Conservation (phyloP, 92 coral and sea anemone genomes). For the Metridium senile region DNA sequence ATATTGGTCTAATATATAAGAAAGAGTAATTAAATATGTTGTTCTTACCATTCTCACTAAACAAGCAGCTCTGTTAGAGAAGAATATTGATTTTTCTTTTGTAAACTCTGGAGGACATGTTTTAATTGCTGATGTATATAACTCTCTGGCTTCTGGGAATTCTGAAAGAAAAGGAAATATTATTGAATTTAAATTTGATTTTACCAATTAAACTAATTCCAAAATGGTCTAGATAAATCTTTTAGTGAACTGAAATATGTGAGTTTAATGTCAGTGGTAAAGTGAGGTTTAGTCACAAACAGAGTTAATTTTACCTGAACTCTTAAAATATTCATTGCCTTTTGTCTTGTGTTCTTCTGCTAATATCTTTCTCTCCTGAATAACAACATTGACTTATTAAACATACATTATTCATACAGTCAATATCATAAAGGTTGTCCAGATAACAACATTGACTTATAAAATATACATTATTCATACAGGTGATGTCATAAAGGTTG, state of each 20-base stretch:
- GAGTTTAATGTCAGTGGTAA: neutral
- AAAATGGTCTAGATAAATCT: no score
- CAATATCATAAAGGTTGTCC: no score
- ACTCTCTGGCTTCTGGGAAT: constrained; percentile 85
- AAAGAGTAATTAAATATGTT: neutral
- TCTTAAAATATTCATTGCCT: constrained; percentile 91
- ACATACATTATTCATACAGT: no score
- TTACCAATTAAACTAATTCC: no score
- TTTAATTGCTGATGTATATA: constrained; percentile 81
- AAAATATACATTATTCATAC: no score
- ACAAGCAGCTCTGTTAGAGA: constrained; percentile 97
- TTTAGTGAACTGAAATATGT: no score
- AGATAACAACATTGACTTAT: no score
- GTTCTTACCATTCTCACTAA: constrained; percentile 79
- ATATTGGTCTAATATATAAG: no score
- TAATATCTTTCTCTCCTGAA: constrained; percentile 75
- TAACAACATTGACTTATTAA: neutral
- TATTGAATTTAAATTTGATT: no score
- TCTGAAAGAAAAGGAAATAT: constrained; percentile 45
- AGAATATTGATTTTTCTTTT: constrained; percentile 80
- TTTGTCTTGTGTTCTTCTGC: constrained; percentile 73
- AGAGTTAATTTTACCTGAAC: constrained; percentile 63
- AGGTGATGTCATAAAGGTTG: no score
- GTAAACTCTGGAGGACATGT: constrained; percentile 79
- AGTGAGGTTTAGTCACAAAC: no score